Percentiles rank a stretch among this genome's conserved stretches.
These are phyloP conservation scores for Arion vulgaris DNA, from an alignment of 1,140 invertebrate species.

Conservation along the genomic window DNA sequence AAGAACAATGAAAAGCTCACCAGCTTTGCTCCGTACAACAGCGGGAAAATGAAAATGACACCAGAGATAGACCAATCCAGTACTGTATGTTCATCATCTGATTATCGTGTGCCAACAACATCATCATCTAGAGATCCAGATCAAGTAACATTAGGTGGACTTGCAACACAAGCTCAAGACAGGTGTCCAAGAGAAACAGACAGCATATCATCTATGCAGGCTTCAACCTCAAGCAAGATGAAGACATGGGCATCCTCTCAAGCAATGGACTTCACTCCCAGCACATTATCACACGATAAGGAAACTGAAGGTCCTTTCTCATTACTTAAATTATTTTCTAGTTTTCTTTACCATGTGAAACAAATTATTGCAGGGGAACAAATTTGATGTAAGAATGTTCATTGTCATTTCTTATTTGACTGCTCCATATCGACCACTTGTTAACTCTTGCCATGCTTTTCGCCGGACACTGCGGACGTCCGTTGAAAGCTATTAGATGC, in stretches of 20 bases:
- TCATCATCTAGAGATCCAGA: neutral
- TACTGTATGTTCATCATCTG: neutral
- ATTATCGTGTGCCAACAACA: neutral
- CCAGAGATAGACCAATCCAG: neutral
- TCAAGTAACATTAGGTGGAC: neutral
- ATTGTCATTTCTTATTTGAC: no score
- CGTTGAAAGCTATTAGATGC: no score
- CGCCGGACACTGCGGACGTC: no score
- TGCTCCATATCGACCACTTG: no score
- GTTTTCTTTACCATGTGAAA: no score
- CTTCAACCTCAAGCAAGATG: neutral
- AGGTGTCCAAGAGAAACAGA: neutral
- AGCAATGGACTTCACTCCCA: neutral
- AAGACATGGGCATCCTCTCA: neutral
- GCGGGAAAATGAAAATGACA: conserved; percentile 33
- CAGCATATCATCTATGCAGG: neutral
- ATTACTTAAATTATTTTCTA: neutral
- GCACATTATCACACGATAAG: neutral
- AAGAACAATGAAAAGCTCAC: neutral
- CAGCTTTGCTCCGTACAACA: conserved; percentile 32
- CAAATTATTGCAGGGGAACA: no score
- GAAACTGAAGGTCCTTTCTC: neutral
- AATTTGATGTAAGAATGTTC: no score
- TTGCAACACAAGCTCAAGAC: neutral
- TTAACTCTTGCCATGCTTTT: no score